Conservation (phyloP, 2,797 vertebrate species). For the Crax fasciolata region DNA sequence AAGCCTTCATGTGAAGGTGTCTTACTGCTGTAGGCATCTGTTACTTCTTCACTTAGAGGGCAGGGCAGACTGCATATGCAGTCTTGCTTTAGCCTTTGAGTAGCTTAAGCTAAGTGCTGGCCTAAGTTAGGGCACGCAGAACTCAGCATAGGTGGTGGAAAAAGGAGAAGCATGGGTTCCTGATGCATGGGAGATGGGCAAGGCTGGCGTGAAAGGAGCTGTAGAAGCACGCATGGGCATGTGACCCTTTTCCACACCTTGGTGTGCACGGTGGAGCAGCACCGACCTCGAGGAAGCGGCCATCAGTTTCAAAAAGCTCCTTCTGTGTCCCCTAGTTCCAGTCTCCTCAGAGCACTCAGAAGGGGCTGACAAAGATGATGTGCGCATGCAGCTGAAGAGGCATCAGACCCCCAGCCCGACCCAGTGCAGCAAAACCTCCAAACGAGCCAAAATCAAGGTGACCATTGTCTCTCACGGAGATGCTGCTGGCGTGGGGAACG, state of each 20-base stretch:
- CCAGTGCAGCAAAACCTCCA: constrained; percentile 86
- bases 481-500: constrained; percentile 80
- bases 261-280: neutral
- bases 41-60: neutral
- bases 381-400: constrained; percentile 89
- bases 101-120: neutral
- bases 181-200: neutral
- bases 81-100: neutral
- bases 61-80: too few relatives aligned
- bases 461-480: constrained; percentile 95
- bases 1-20: accelerated
- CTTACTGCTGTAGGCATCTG: accelerated
- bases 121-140: neutral
- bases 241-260: neutral
- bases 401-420: constrained; percentile 90
- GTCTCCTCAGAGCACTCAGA: constrained; percentile 91
- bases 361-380: constrained; percentile 90
- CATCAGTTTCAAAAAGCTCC: neutral
- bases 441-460: constrained; percentile 98
- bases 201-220: constrained; percentile 24
- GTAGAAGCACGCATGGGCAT: neutral
- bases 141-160: neutral
- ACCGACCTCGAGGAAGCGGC: neutral
- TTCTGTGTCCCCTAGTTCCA: constrained; percentile 85
- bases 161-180: neutral